A percentile compares a stretch with the other conserved stretches of the same genome.
phyloP scores from a whole-genome alignment of 1,140 invertebrate species.

The Leucophenga varia region DNA sequence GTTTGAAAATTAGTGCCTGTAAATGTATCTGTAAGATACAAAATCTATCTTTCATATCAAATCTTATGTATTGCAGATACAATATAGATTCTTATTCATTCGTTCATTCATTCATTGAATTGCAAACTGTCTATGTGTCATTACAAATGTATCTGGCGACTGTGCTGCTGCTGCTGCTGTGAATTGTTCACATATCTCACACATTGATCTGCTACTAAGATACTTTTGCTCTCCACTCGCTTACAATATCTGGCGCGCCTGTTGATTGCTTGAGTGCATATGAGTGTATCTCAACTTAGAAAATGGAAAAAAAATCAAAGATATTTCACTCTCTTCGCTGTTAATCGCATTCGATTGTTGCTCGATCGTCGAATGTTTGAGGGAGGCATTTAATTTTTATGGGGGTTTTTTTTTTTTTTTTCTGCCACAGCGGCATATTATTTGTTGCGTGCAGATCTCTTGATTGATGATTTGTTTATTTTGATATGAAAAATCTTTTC shows the following conservation, averaged over 20 bases:
- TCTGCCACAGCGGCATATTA: slow-evolving; percentile 14
- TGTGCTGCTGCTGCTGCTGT: no score
- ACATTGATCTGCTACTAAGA: no score
- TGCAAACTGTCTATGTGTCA: no score
- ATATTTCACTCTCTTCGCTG: slow-evolving; percentile 44
- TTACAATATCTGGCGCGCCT: slow-evolving; percentile 1
- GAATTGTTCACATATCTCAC: no score
- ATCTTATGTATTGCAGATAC: no score
- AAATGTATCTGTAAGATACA: no score
- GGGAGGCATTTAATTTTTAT: slow-evolving; percentile 6
- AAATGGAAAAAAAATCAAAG: slow-evolving; percentile 50
- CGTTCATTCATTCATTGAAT: no score
- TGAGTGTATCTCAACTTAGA: slow-evolving; percentile 38
- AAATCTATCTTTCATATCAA: no score
- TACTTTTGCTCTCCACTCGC: not conserved
- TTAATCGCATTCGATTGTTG: not conserved
- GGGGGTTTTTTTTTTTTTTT: no score
- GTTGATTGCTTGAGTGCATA: slow-evolving; percentile 47
- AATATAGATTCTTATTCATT: no score
- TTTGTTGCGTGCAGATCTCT: slow-evolving; percentile 35
- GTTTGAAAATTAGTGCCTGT: no score
- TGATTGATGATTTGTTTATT: slow-evolving; percentile 56
- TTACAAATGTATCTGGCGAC: no score
- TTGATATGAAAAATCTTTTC: slow-evolving; percentile 46
- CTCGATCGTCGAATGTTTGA: not conserved